Evolutionary conservation across 2,113 vertebrate genomes (phyloP), one percentile per base, ranked within the genome.

Genomic region (Osmerus mordax): DNA sequence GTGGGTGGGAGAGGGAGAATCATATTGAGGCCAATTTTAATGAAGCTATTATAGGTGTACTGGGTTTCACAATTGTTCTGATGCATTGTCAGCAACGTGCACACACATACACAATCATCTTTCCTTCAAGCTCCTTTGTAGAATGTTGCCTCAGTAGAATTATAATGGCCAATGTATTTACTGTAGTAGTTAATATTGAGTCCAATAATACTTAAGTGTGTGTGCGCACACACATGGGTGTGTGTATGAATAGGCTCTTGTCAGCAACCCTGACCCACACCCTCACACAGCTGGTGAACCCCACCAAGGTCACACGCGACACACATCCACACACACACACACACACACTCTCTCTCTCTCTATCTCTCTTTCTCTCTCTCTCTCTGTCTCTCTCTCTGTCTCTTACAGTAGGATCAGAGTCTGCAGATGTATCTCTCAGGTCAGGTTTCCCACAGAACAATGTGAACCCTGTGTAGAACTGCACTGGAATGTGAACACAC

Each of bases 401-500:
- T 25, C 62, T 18, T 15, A 67, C 71, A 78, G 73, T 72, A 76
- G 70, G 63, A 52, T 70, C 69, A 32, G 69, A 78, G 75, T 73
- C 76, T 82, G 77, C 85, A 83, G 84, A 90, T 89, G 87, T 80
- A 85, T 85, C 80, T 80, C 81, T 36, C 55, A 83, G 89, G 88
- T 92, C 87, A 75, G 82, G 87, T 92, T 92, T 91, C 92, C 87
- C 79, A 72, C 78, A 64, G 82, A 89, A 92, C 91, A 91, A 93
- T 91, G 90, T 83, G 70, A 81, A 80, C 85, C 85, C 89, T 92
- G 90, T 93, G 84, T 73, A 55, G 77, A 84, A 77, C 79, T 67
- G 60, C 21, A 71, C 67, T 85, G 88, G 89, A 90, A 84, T 86
- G 86, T 73, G 77, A 84, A 85, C 75, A 79, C 77, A 85, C 72